Conservation (phyloP, 2,888 invertebrate species). For the Melanostoma mellinum region DNA sequence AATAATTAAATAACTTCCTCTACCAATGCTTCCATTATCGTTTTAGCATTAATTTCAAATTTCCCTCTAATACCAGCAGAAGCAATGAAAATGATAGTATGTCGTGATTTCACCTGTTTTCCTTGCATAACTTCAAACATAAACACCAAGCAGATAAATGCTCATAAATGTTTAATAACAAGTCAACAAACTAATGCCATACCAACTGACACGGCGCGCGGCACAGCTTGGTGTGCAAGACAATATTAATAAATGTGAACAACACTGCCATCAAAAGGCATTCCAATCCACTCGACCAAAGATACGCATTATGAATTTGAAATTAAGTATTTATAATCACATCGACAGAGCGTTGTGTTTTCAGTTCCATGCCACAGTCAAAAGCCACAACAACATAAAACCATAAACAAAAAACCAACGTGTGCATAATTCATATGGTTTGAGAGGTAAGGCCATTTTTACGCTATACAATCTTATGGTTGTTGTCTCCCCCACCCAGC, state of each 20-base stretch:
- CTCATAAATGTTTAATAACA: conserved; percentile 63
- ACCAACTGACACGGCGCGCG: conserved; percentile 4
- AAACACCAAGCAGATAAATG: conserved; percentile 36
- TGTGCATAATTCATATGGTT: conserved; percentile 32
- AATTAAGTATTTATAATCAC: conserved; percentile 64
- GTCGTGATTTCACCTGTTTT: conserved; percentile 49
- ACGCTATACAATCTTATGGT: not conserved
- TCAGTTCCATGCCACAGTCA: conserved; percentile 6
- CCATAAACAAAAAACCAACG: not conserved
- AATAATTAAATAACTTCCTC: too few relatives aligned
- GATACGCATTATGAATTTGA: conserved; percentile 61
- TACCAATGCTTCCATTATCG: too few relatives aligned
- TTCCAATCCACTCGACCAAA: conserved; percentile 64
- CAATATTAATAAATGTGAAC: conserved; percentile 53
- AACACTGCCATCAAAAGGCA: conserved; percentile 56
- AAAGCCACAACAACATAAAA: not conserved
- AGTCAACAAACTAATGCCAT: conserved; percentile 50
- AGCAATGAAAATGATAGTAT: conserved; percentile 28
- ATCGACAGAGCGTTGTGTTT: conserved; percentile 24
- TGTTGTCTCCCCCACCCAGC: conserved; percentile 4
- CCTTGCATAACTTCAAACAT: conserved; percentile 4
- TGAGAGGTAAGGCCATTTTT: conserved; percentile 46
- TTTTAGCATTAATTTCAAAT: conserved; percentile 29
- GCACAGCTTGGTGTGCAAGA: conserved; percentile 39
- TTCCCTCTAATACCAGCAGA: not conserved